These are phyloP conservation scores for Heliconius himera DNA, from an alignment of 1,140 invertebrate species.

Conservation along the genomic window DNA sequence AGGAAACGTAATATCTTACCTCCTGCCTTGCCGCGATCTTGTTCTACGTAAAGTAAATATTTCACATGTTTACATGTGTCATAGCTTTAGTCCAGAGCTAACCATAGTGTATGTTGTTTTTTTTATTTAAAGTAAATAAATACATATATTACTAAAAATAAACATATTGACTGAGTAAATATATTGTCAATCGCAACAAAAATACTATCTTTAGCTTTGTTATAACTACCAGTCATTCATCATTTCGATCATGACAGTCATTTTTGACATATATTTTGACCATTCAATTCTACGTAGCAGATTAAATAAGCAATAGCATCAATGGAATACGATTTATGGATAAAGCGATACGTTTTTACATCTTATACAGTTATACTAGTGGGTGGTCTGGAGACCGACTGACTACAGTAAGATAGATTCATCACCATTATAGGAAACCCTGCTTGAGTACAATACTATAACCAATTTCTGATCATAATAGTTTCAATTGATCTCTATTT, in stretches of 20 bases:
- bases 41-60: too few species aligned
- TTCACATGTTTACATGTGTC: too few species aligned
- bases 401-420: conserved; percentile 58
- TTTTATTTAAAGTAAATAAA: too few species aligned
- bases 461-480: conserved; percentile 46
- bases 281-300: conserved; percentile 9
- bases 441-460: conserved; percentile 48
- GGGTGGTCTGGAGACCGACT: conserved; percentile 61
- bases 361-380: conserved; percentile 56
- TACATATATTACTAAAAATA: too few species aligned
- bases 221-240: not conserved
- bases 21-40: too few species aligned
- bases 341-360: conserved; percentile 53
- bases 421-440: conserved; percentile 56
- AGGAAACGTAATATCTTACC: too few species aligned
- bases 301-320: conserved; percentile 8
- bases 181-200: too few species aligned
- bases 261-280: conserved; percentile 8
- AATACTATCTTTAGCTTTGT: not conserved
- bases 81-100: too few species aligned
- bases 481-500: conserved; percentile 44
- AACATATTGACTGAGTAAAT: too few species aligned
- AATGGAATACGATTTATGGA: conserved; percentile 16
- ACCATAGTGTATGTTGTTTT: too few species aligned
- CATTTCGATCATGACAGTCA: not conserved